Evolutionary conservation across 2,888 invertebrate genomes (phyloP), one percentile per base, ranked within the genome.

Genomic region (Orthonevra nobilis): DNA sequence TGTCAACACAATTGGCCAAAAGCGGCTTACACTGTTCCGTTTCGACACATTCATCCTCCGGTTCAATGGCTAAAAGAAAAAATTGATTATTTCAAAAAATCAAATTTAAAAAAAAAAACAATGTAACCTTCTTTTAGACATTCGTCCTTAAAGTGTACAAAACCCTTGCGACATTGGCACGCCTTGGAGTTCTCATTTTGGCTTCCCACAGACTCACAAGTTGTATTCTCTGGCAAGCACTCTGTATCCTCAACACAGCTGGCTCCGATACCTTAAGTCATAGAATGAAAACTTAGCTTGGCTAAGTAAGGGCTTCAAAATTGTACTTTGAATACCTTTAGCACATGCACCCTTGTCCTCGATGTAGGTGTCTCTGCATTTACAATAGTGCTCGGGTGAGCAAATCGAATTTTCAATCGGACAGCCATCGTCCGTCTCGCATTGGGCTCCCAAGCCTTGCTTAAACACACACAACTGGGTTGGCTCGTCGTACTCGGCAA

Each of bases 21-120:
- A 89, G 82, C 1, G 88, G 89, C 36, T 86, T 86, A 66, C 88
- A 88, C 69, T 89, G 89, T 69, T 88, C 89, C 30, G 84, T 84
- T n/a, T 86, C 88, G 20, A 85, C 38, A 30, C 88, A 88, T 38
- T 85, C 85, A 2, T 88, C 88, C 0, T 86, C 88, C 30, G 86
- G 82, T 61, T 86, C 84, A 20, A 83, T 84, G 42, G 86, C 88
- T 88, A 10, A 14, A 28, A 1, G 4, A 23, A 3, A 15, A 40
- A 38, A 17, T 10, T 7, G 12, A 28, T 17, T 26, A 26, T 44
- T 23, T 23, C 23, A 23, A 23, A 3, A 23, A 23, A 46, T 9
- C 12, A n/a, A 12, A 10, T 3, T 12, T 38, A 9, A 2, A 17
- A 1, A 2, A 42, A 10, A 10, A 15, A 34, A 34, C 1, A 12